A percentile compares a stretch with the other conserved stretches of the same genome.
Conservation (phyloP, 2,113 vertebrate genomes). For the Maccullochella peelii region DNA sequence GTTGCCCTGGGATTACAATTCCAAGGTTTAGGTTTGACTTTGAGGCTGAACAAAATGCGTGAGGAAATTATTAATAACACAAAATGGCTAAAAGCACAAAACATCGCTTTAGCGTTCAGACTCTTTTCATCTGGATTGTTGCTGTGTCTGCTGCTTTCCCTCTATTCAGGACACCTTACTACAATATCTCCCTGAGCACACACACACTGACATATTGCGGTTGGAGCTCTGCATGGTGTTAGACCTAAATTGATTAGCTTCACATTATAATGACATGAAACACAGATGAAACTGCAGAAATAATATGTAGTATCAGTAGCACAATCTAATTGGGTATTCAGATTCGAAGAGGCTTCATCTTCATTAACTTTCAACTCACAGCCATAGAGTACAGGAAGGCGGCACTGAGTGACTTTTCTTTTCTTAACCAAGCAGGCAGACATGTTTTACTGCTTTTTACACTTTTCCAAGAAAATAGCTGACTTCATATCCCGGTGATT, state of each 20-base stretch:
- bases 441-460: constrained; percentile 16
- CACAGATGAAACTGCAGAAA: constrained; percentile 29
- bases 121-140: not conserved
- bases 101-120: not conserved
- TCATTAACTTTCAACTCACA: constrained; percentile 36
- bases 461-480: constrained; percentile 42
- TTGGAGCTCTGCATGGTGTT: not conserved
- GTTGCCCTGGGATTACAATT: not conserved
- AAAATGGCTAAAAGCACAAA: not conserved
- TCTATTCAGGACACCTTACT: not conserved
- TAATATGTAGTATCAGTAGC: constrained; percentile 14
- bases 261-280: not conserved
- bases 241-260: constrained; percentile 14
- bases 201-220: not conserved
- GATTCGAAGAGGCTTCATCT: constrained; percentile 43
- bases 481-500: constrained; percentile 21
- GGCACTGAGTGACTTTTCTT: not conserved
- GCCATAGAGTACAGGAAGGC: constrained; percentile 9
- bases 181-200: not conserved
- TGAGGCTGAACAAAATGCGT: not conserved
- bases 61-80: not conserved
- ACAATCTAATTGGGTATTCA: constrained; percentile 55
- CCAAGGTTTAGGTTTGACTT: constrained; percentile 16
- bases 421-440: constrained; percentile 12
- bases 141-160: not conserved